Conservation (phyloP, 2,113 vertebrate species). For the Takifugu bimaculatus region DNA sequence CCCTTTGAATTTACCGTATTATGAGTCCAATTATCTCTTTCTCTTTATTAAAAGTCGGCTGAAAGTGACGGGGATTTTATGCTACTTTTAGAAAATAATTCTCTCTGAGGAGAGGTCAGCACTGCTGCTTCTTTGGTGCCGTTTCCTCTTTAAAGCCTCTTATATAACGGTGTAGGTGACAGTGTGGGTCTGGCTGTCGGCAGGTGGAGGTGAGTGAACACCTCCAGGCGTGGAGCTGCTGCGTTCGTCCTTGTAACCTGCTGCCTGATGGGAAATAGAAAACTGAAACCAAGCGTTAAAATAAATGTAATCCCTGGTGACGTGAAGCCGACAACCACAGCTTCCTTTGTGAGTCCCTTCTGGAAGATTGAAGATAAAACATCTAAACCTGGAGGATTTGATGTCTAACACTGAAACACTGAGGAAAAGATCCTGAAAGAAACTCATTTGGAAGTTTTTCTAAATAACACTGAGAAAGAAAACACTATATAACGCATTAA, state of each 20-base stretch:
- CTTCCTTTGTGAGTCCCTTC: background rate
- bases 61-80: too few relatives aligned
- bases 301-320: conserved; percentile 28
- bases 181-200: background rate
- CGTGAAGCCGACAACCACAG: background rate
- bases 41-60: too few relatives aligned
- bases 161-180: conserved; percentile 22
- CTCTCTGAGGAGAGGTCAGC: too few relatives aligned
- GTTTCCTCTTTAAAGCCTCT: background rate
- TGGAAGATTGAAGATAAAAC: background rate
- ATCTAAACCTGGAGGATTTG: too few relatives aligned
- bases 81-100: too few relatives aligned
- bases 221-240: conserved; percentile 31
- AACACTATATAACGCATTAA: too few relatives aligned
- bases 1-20: too few relatives aligned
- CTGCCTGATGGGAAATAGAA: conserved; percentile 11
- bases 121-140: background rate
- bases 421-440: too few relatives aligned
- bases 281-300: conserved; percentile 18
- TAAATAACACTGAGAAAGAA: too few relatives aligned
- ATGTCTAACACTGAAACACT: too few relatives aligned
- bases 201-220: conserved; percentile 28
- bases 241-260: conserved; percentile 8
- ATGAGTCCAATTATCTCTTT: too few relatives aligned
- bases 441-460: too few relatives aligned